Percentiles rank a stretch among this genome's conserved stretches.
These are phyloP conservation scores for Conus canariensis DNA, from an alignment of 2,888 invertebrate species.

Conservation along the genomic window DNA sequence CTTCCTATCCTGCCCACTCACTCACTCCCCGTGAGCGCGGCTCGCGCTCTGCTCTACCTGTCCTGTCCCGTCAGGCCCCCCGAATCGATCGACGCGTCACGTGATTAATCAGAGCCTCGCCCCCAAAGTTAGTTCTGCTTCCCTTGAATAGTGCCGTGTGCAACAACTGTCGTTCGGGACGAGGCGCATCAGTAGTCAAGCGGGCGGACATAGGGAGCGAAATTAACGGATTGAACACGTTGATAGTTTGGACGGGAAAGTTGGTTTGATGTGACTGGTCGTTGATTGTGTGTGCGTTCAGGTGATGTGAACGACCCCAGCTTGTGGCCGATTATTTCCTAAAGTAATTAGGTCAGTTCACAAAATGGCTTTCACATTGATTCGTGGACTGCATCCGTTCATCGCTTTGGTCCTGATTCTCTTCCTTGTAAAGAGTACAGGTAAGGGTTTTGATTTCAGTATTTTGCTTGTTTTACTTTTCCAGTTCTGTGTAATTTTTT, in stretches of 20 bases:
- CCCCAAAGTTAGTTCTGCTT: neutral
- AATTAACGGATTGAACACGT: no score
- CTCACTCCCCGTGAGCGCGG: neutral
- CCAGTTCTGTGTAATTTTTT: neutral
- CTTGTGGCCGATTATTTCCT: neutral
- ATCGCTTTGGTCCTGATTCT: neutral
- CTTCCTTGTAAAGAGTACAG: neutral
- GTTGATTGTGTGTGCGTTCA: neutral
- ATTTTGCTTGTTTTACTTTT: neutral
- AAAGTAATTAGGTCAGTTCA: no score
- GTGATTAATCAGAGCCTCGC: slow-evolving; percentile 33
- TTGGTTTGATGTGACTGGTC: no score
- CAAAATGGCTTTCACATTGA: neutral
- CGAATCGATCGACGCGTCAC: slow-evolving; percentile 35
- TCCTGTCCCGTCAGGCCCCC: slow-evolving; percentile 11
- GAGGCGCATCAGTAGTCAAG: neutral
- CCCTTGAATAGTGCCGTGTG: slow-evolving; percentile 27
- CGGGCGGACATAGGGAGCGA: neutral
- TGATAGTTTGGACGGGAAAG: no score
- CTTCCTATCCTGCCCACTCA: neutral
- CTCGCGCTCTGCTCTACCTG: slow-evolving; percentile 12
- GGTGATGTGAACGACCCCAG: neutral
- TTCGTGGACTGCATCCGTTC: neutral
- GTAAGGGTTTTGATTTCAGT: neutral
- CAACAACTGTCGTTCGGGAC: neutral